Conservation (phyloP, 2,113 vertebrate species). For the Platanista minor region DNA sequence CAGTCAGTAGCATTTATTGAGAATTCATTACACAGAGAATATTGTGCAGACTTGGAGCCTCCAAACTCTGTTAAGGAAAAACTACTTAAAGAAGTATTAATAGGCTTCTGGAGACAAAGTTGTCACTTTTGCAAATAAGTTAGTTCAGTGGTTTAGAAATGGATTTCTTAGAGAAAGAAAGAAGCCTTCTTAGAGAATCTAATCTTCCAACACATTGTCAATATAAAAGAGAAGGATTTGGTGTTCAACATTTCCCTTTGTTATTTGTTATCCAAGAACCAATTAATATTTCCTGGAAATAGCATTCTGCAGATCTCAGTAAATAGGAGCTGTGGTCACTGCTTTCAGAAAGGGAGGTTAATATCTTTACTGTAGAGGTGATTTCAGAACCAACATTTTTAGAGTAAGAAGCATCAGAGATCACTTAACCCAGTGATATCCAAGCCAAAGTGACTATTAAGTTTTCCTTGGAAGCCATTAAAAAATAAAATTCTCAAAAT, state of each 20-base stretch:
- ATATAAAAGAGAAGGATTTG: neutral
- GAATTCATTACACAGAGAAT: neutral
- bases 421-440: neutral
- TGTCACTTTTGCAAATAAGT: constrained; percentile 1
- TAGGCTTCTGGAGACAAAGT: constrained; percentile 15
- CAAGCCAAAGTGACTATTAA: neutral
- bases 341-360: neutral
- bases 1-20: constrained; percentile 19
- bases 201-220: neutral
- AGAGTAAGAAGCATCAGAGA: neutral
- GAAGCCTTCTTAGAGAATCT: neutral
- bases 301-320: neutral
- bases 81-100: neutral
- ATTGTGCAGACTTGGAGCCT: neutral
- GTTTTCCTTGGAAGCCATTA: neutral
- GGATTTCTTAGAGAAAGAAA: neutral
- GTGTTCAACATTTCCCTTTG: neutral
- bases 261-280: neutral
- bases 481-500: neutral
- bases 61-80: neutral
- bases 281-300: constrained; percentile 6
- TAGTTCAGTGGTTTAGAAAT: constrained; percentile 13
- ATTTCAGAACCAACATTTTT: neutral
- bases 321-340: neutral
- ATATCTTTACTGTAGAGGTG: neutral